Base-by-base conservation (phyloP, 1,140 invertebrate genomes). In the Planococcus citri region DNA sequence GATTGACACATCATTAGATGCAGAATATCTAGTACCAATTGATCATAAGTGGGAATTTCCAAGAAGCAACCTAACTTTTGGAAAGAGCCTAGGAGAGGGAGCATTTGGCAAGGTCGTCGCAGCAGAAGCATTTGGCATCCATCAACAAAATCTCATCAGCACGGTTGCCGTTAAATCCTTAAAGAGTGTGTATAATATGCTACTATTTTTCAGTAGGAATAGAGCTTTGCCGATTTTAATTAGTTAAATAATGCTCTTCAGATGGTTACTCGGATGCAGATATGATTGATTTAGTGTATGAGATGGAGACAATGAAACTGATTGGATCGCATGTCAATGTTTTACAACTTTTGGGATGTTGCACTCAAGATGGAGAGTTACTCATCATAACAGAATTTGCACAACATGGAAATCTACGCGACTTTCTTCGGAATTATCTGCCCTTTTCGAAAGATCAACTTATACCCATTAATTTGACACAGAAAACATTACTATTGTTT, bases 271-370 rank as follows among this genome's bases (percentile, higher is more conserved):
- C 92, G 0, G 96, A 98, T 77, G 85, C 91, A 12, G 96, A 99
- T 77, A 90, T 99, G 88, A 92, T 93, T 81, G 94, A 96, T 75
- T 78, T 99, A 37, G 92, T 98, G 0, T 91, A 92, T 0, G 97
- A 99, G 79, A 97, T 99, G 92, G 95, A 98, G 78, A 92, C 97
- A 81, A 98, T 98, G 94, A 98, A 98, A 78, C 90, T 93, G 83
- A 97, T 99, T 70, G 96, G 96, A n/a, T 90, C 92, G 74, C 94
- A 99, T 77, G 89, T 91, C 24, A 98, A 99, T 77, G 98, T 99
- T 69, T 97, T 99, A 75, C 96, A 95, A 78, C 80, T 99, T 3
- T 77, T 99, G 10, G 97, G 96, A 1, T 97, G 94, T 76, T 98
- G 95, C 78, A 98, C 95, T 0, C 94, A 97, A 78, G 87, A 88